Evolutionary conservation across 2,113 vertebrate genomes (phyloP), one percentile per base, ranked within the genome.

Genomic region (Menidia beryllina): DNA sequence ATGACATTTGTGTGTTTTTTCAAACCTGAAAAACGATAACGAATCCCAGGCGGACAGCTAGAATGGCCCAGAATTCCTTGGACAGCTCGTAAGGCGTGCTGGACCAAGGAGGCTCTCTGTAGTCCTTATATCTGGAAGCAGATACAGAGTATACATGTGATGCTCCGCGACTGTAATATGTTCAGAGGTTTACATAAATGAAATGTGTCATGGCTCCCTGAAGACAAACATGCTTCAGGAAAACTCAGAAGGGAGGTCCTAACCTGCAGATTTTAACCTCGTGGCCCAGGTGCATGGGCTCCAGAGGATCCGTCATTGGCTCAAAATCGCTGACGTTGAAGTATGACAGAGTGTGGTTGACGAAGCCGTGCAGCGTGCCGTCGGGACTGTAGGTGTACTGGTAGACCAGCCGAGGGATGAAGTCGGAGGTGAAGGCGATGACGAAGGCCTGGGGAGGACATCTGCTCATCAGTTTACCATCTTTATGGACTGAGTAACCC

Each of bases 371-470:
- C 95, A 99, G 94, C 79, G 95, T 95, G 72, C 97, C 96, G 8
- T 97, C 93, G 24, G 91, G 81, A 77, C 98, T 99, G 95, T 98
- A 99, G 88, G 95, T 94, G 85, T 98, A 95, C 76, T 96, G 94
- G 91, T 98, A 99, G 64, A 99, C 97, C 77, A 99, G 94, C 68
- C 98, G 95, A 17, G 98, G 98, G 91, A 99, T 97, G 94, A 99
- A 99, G 94, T 98, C 97, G 0, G 98, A 99, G 5, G 98, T 98
- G 94, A 99, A 98, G 75, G 97, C 93, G 82, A 99, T 99, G 82
- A 99, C 98, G 25, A 99, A 99, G 17, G 97, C 98, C 98, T 99
- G 90, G 5, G 48, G 55, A 87, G 80, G 10, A 79, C 36, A 85
- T 71, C 61, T 0, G 20, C 8, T 15, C 1, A 23, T 39, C 14